Percentiles rank a stretch among this genome's conserved stretches.
Evolutionary conservation across 2,113 vertebrate genomes (phyloP).

Genomic region (Pogonocichla stellata): DNA sequence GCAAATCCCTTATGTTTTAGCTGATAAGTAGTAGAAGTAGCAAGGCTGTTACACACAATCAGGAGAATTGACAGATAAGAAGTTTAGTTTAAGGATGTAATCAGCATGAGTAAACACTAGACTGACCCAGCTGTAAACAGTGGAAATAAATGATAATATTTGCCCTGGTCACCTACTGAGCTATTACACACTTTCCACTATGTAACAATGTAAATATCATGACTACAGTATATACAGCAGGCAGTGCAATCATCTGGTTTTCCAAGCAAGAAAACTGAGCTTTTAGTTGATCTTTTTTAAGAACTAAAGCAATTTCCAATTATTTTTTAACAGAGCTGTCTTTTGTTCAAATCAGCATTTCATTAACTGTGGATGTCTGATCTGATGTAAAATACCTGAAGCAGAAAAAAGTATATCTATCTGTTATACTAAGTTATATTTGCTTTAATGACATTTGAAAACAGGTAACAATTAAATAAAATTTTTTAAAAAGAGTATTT

Average conservation of each 20-base stretch:
- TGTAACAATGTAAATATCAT: slow-evolving; percentile 31
- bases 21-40: slow-evolving; percentile 52
- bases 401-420: not conserved
- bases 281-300: not conserved
- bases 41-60: slow-evolving; percentile 29
- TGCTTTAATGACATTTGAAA: not conserved
- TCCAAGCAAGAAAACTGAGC: not conserved
- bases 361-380: not conserved
- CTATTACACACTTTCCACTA: slow-evolving; percentile 46
- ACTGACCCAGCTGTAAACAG: slow-evolving; percentile 60
- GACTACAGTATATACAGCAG: not conserved
- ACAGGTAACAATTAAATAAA: not conserved
- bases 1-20: slow-evolving; percentile 38
- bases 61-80: slow-evolving; percentile 60
- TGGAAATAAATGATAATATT: slow-evolving; percentile 62
- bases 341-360: not conserved
- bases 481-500: not conserved
- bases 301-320: not conserved
- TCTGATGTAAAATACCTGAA: not conserved
- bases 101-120: slow-evolving; percentile 59
- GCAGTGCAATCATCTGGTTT: not conserved
- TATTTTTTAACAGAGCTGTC: not conserved
- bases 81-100: slow-evolving; percentile 69
- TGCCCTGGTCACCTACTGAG: slow-evolving; percentile 57
- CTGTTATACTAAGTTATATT: not conserved